Conservation (phyloP, 2,888 invertebrate genomes). For the Mythimna ferrago region DNA sequence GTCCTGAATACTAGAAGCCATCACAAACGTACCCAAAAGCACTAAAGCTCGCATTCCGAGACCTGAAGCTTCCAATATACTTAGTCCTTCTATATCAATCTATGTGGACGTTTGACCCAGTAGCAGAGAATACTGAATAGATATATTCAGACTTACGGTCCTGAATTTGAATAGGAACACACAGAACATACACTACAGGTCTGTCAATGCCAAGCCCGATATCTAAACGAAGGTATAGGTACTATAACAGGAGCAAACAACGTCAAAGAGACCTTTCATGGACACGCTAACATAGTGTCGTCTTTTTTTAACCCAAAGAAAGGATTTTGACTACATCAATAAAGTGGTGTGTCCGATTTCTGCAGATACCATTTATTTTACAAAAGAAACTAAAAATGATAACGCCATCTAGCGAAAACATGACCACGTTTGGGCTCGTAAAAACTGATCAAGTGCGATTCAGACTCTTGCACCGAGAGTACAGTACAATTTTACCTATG, state of each 20-base stretch:
- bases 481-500: no score
- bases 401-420: no score
- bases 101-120: constrained; percentile 20
- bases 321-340: no score
- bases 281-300: neutral
- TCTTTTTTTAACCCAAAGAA: no score
- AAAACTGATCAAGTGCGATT: no score
- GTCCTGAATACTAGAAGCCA: neutral
- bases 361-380: no score
- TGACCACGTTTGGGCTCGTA: no score
- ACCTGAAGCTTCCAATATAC: constrained; percentile 23
- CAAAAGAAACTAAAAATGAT: no score
- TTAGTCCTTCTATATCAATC: constrained; percentile 20
- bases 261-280: no score
- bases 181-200: neutral
- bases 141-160: neutral
- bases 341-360: no score
- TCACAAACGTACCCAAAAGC: neutral
- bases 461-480: no score
- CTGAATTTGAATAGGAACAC: constrained; percentile 18
- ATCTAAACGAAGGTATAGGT: neutral
- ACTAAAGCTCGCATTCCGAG: constrained; percentile 23
- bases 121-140: constrained; percentile 17
- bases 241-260: neutral
- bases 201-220: neutral